Evolutionary conservation across 2,888 invertebrate genomes (phyloP).

Genomic region (Amiota mariae): DNA sequence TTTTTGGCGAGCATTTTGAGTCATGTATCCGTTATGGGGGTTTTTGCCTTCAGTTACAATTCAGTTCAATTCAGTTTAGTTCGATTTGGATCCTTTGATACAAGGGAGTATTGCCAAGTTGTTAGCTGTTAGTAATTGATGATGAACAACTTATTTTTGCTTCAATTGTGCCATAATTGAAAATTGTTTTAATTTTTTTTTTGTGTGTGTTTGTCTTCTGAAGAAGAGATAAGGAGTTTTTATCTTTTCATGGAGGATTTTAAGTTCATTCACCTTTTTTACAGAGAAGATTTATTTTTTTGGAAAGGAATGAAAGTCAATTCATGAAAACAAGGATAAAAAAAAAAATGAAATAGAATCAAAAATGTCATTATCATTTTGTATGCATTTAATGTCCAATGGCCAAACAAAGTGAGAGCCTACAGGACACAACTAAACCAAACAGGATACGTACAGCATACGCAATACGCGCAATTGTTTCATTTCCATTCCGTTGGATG

Average conservation of each 20-base stretch:
- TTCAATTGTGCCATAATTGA: constrained; percentile 68
- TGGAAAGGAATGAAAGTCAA: no score
- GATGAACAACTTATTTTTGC: constrained; percentile 70
- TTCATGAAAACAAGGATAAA: no score
- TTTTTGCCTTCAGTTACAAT: constrained; percentile 58
- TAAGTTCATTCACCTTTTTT: no score
- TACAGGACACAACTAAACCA: no score
- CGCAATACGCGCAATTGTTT: constrained; percentile 23
- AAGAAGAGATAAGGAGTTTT: not conserved
- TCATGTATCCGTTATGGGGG: constrained; percentile 58
- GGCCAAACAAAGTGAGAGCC: no score
- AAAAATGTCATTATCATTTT: no score
- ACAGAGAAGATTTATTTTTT: no score
- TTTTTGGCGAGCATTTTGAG: constrained; percentile 40
- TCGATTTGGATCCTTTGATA: constrained; percentile 42
- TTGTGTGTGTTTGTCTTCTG: not conserved
- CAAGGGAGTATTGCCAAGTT: constrained; percentile 37
- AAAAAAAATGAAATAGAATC: no score
- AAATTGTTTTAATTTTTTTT: constrained; percentile 23
- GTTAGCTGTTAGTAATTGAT: constrained; percentile 58
- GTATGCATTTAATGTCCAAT: no score
- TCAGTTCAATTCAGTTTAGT: constrained; percentile 40
- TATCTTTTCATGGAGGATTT: not conserved
- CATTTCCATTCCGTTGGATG: constrained; percentile 21
- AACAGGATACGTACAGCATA: constrained; percentile 14